Evolutionary conservation across 2,113 vertebrate genomes (phyloP), one percentile per base, ranked within the genome.

Genomic region (Mohoua ochrocephala): DNA sequence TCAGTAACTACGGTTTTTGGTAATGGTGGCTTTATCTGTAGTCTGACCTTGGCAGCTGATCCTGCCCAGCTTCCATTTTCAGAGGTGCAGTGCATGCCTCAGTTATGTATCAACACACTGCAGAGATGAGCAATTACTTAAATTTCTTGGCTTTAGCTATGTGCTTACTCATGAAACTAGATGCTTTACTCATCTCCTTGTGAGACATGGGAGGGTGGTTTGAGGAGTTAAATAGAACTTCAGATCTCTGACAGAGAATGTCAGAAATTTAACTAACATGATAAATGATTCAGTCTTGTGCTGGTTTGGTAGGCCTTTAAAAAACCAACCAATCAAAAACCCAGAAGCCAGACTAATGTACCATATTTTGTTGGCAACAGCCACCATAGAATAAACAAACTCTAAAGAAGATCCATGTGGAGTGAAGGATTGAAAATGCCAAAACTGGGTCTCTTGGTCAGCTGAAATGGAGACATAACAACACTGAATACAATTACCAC

Each of bases 151-250:
- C 64, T 89, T 91, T 94, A 89, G 52, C 23, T 84, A 27, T 59
- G 35, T 81, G 73, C 87, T 91, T 94, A 91, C 69, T 94, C 80
- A 93, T 5, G 6, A 67, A 93, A 50, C 35, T 77, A 82, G 30
- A 27, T 70, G 67, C 33, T 93, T 96, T 95, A 95, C 75, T 96
- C 79, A 93, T 96, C 61, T 84, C 60, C 73, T 81, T 82, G 69
- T 89, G 92, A 87, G 92, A 71, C 85, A 93, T 28, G 22, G 81
- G 76, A 96, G 60, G 27, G 64, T 91, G 84, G 41, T 47, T 84
- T 0, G 61, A 67, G 69, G 73, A 87, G 56, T 89, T 78, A 49
- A 57, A 67, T 13, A 75, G 81, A 81, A 57, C 69, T 94, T 82
- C 33, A 59, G 23, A 11, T 84, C 41, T 73, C 59, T 7, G 11